A percentile compares a stretch with the other conserved stretches of the same genome.
Evolutionary conservation across 1,140 invertebrate species (phyloP).

Genomic region (Danaus plexippus): DNA sequence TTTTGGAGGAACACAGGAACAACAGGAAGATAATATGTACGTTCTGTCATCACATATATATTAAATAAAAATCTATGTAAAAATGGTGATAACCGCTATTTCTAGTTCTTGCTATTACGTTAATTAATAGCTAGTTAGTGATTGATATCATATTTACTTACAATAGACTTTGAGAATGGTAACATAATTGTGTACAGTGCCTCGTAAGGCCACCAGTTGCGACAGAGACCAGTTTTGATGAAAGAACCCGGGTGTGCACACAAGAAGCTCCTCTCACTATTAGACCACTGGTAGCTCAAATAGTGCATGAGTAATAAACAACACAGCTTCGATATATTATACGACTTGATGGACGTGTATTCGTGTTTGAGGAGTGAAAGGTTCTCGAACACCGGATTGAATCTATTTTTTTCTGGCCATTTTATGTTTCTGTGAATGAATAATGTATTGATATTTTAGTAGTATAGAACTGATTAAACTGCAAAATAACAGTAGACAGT

Average conservation of each 20-base stretch:
- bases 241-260: constrained; percentile 95
- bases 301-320: constrained; percentile 86
- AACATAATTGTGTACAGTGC: constrained; percentile 82
- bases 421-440: constrained; percentile 76
- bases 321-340: constrained; percentile 93
- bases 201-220: constrained; percentile 88
- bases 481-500: too few species aligned
- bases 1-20: too few species aligned
- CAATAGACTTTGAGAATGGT: constrained; percentile 96
- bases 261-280: constrained; percentile 80
- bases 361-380: constrained; percentile 71
- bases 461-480: too few species aligned
- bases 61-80: too few species aligned
- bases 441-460: too few species aligned
- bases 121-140: too few species aligned
- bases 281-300: constrained; percentile 76
- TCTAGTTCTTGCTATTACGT: too few species aligned
- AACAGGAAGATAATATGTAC: too few species aligned
- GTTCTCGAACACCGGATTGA: constrained; percentile 70
- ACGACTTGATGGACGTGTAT: constrained; percentile 87
- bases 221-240: constrained; percentile 81
- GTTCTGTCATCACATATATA: too few species aligned
- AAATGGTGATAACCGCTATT: too few species aligned
- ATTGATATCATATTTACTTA: constrained; percentile 62
- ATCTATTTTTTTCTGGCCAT: constrained; percentile 60